Evolutionary conservation across 2,113 vertebrate species (phyloP), one percentile per base, ranked within the genome.

Genomic region (Sinocyclocheilus maitianheensis): DNA sequence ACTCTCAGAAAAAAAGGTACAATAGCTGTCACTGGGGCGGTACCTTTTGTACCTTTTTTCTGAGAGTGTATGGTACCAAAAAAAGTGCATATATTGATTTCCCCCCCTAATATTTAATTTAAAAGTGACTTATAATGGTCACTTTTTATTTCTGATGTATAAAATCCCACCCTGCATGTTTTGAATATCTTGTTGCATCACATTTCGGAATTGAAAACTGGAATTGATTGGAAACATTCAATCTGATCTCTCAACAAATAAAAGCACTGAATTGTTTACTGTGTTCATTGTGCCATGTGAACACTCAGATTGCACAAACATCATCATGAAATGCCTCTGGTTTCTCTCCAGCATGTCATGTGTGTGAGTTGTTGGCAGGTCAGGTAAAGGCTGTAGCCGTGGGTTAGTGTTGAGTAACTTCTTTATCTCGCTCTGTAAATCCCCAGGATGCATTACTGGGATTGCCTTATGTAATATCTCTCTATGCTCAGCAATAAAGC

Each of bases 401-500:
- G 53, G 82, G 80, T 55, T 60, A 72, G 62, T 77, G 40, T 86
- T 84, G 84, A 81, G 78, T 84, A 89, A 86, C 84, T 16, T 34
- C 55, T 84, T 84, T 81, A 51, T 84, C 86, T 71, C 40, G 48
- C 58, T 87, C 72, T 69, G 51, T 84, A 89, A 89, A 86, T 87
- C 81, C 84, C 71, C 65, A 40, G 62, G 81, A 86, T 77, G 72
- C 86, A 89, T 84, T 87, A 86, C 63, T 71, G 81, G 62, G 77
- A 88, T 89, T 84, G 77, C 84, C 83, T 88, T 89, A 89, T 86
- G 81, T 86, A 89, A 89, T 89, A 86, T 84, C 48, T 86, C 53
- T 58, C 81, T 81, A 43, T 87, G 62, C 76, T 30, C 76, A 24
- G 60, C 85, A 78, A 84, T 84, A 86, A 84, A 89, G 84, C 77